These are phyloP conservation scores for Drosophila emarginata DNA, from an alignment of 2,888 invertebrate species.

Conservation along the genomic window DNA sequence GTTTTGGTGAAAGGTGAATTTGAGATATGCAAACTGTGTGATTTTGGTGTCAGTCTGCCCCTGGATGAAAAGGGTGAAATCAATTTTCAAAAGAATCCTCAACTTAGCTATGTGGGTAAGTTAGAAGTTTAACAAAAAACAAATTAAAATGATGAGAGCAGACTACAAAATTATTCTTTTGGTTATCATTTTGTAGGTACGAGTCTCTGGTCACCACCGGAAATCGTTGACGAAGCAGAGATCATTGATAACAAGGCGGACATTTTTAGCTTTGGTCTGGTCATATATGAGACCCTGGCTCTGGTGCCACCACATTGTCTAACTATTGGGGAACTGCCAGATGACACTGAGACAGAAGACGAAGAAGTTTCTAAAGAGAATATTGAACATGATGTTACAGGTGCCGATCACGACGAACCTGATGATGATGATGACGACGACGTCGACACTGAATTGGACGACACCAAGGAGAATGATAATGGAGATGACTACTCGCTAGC, in stretches of 20 bases:
- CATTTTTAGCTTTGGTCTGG: slow-evolving; percentile 90
- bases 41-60: slow-evolving; percentile 92
- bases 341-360: slow-evolving; percentile 41
- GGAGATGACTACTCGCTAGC: slow-evolving; percentile 41
- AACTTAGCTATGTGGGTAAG: slow-evolving; percentile 85
- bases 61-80: slow-evolving; percentile 86
- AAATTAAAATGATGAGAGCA: not conserved
- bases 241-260: slow-evolving; percentile 88
- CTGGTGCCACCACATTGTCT: slow-evolving; percentile 87
- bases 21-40: slow-evolving; percentile 89
- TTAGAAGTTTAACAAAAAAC: not conserved
- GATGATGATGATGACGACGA: slow-evolving; percentile 9
- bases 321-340: slow-evolving; percentile 49
- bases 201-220: slow-evolving; percentile 90
- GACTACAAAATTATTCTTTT: not conserved
- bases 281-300: slow-evolving; percentile 92
- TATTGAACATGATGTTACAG: slow-evolving; percentile 1
- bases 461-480: slow-evolving; percentile 58
- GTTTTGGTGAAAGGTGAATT: slow-evolving; percentile 90
- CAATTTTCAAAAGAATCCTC: slow-evolving; percentile 84
- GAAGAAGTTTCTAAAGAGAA: slow-evolving; percentile 32
- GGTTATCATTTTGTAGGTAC: slow-evolving; percentile 84
- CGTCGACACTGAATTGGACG: slow-evolving; percentile 29
- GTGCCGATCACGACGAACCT: slow-evolving; percentile 4
- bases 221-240: slow-evolving; percentile 86